Percentiles rank a stretch among this genome's conserved stretches.
Conservation (phyloP, 1,140 invertebrate genomes). For the Cyclina sinensis region DNA sequence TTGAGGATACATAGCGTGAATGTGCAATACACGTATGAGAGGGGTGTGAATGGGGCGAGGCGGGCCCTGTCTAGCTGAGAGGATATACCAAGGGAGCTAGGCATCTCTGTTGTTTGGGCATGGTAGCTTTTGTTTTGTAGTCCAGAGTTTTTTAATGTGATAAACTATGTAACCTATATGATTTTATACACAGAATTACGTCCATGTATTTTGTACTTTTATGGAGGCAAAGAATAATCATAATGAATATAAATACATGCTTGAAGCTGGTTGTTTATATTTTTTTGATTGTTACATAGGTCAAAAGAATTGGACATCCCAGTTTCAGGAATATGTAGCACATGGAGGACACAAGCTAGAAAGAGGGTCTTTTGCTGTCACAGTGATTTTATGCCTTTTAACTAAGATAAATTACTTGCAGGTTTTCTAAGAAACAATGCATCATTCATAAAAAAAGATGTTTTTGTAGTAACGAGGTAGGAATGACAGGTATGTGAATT, state of each 20-base stretch:
- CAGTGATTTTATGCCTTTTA: too few relatives aligned
- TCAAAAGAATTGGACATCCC: too few relatives aligned
- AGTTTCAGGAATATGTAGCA: too few relatives aligned
- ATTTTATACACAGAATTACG: slow-evolving; percentile 52
- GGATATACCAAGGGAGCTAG: background rate
- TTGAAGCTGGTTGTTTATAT: background rate
- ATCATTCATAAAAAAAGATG: too few relatives aligned
- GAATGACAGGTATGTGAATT: too few relatives aligned
- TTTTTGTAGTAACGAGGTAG: too few relatives aligned
- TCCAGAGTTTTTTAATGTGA: slow-evolving; percentile 16
- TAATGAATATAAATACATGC: background rate
- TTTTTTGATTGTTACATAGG: background rate
- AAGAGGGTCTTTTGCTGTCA: too few relatives aligned
- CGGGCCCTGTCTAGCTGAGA: slow-evolving; percentile 27
- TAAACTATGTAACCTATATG: slow-evolving; percentile 10
- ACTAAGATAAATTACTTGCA: too few relatives aligned
- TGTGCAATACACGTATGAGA: background rate
- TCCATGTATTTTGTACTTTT: slow-evolving; percentile 31
- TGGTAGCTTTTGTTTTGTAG: slow-evolving; percentile 9
- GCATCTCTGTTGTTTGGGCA: background rate
- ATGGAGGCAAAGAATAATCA: slow-evolving; percentile 39
- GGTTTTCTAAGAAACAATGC: too few relatives aligned
- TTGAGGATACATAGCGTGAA: background rate
- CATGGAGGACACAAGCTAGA: too few relatives aligned
- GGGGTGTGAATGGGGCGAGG: background rate